Conservation (phyloP, 2,888 invertebrate species). For the Prosapia bicincta region DNA sequence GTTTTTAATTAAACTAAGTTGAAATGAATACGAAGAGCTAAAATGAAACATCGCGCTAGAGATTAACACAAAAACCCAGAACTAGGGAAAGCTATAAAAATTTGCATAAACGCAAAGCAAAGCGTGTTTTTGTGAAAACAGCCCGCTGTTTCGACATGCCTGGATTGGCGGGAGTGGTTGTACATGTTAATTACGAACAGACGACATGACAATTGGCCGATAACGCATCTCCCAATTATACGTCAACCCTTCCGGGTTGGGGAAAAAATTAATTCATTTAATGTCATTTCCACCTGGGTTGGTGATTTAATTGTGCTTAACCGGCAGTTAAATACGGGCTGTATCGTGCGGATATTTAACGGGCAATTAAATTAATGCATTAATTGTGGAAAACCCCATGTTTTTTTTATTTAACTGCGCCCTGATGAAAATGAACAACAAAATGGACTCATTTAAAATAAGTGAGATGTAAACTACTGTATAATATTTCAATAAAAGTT, state of each 20-base stretch:
- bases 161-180: background rate
- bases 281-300: background rate
- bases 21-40: too few relatives aligned
- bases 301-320: background rate
- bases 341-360: background rate
- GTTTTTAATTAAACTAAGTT: too few relatives aligned
- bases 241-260: background rate
- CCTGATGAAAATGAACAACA: too few relatives aligned
- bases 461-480: too few relatives aligned
- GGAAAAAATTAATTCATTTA: background rate
- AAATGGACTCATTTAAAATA: too few relatives aligned
- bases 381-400: too few relatives aligned
- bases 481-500: too few relatives aligned
- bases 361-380: background rate
- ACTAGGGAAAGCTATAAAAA: background rate
- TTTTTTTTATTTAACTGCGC: too few relatives aligned
- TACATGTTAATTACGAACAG: background rate
- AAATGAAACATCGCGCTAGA: too few relatives aligned
- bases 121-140: background rate
- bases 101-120: background rate
- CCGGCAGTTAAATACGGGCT: background rate
- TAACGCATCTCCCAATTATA: background rate
- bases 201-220: background rate
- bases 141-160: background rate
- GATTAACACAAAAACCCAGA: background rate